These are phyloP conservation scores for crab-eating macaque (Macaca fascicularis) DNA, from an alignment of 2,113 vertebrate genomes.

Conservation along the genomic window DNA sequence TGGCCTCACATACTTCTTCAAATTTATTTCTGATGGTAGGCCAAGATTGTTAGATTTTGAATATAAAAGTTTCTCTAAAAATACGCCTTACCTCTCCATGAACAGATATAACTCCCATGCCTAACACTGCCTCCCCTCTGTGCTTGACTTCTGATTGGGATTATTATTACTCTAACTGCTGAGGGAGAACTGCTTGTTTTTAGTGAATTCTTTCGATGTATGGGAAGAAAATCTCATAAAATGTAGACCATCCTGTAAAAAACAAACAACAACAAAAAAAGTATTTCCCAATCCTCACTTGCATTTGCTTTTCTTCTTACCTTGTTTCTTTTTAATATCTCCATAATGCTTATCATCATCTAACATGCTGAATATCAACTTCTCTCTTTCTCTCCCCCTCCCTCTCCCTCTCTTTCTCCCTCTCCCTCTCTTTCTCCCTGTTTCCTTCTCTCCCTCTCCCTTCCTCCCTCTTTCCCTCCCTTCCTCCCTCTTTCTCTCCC, in stretches of 20 bases:
- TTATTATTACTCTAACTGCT: neutral
- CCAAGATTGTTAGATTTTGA: neutral
- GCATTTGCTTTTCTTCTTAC: neutral
- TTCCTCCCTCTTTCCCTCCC: neutral
- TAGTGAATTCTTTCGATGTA: neutral
- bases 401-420: neutral
- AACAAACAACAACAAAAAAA: neutral
- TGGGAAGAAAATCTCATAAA: neutral
- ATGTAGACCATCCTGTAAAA: neutral
- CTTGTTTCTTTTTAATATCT: neutral
- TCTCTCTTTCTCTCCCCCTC: neutral
- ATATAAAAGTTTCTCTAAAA: neutral
- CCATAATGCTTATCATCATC: neutral
- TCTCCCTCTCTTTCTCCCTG: neutral
- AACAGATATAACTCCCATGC: neutral
- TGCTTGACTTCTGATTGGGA: neutral
- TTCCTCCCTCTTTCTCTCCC: accelerated
- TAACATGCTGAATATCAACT: neutral
- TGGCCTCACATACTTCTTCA: neutral
- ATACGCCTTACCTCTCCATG: neutral
- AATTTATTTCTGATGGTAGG: neutral
- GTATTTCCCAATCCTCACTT: neutral
- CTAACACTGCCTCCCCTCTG: neutral
- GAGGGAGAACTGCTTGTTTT: neutral
- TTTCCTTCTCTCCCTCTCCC: neutral